Base-by-base conservation (phyloP, 1,140 invertebrate genomes). In the Ostrea denselamellosa region DNA sequence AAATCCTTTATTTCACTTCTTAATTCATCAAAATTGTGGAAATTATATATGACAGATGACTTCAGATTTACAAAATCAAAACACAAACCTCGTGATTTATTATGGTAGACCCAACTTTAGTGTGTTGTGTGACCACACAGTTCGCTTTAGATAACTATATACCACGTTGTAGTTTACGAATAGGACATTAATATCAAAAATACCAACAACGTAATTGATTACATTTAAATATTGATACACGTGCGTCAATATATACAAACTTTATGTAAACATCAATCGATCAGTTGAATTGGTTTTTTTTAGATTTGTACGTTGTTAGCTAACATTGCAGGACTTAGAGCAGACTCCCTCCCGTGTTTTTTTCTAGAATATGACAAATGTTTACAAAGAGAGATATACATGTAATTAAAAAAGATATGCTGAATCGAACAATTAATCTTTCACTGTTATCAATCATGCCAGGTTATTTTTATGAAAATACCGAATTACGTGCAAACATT, bases 11-110 rank as follows among this genome's bases (percentile, higher is more conserved):
- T 77, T 71, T 71, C 28, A 34, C 25, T 71, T 62, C 14, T 71
- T 34, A 25, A 71, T 71, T 71, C 68, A 71, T 25, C 25, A 71
- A 25, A 28, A 34, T 71, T 12, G 28, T 77, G 68, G 10, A 77
- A 28, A 77, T 77, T n/a, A 77, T 34, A 14, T 77, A 28, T 77
- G 68, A 77, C 68, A 77, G 68, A 77, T 77, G 12, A 77, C 28
- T 77, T 12, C 25, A 34, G 22, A 34, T 34, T 0, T 34, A 25
- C 28, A 14, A 34, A 77, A 28, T 77, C 25, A 28, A 28, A 8
- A 28, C 68, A 77, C 25, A 77, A 25, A 10, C 68, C 28, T 34
- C 14, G 28, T 77, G 68, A 77, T 77, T 28, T 28, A 77, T 77
- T 22, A 77, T 44, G 12, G 12, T 28, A 28, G 5, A 1, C 28